phyloP scores from a whole-genome alignment of 2,888 invertebrate genomes.

The Campoplex nolae region DNA sequence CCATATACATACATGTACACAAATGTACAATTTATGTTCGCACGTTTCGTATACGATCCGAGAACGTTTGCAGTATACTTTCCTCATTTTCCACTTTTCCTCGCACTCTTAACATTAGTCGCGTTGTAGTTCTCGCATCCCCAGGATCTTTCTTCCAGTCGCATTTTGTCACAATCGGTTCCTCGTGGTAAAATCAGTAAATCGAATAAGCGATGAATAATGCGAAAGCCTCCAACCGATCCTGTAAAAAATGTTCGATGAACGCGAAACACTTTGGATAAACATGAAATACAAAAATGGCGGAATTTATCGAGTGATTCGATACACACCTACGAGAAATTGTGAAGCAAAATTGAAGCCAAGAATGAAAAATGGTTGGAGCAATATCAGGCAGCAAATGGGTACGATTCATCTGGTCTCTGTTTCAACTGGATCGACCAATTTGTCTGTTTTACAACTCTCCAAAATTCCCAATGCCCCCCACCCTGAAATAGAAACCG shows the following conservation, averaged over 20 bases:
- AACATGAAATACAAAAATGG: constrained; percentile 11
- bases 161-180: constrained; percentile 65
- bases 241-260: not conserved
- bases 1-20: not conserved
- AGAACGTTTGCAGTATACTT: constrained; percentile 54
- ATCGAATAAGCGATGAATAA: constrained; percentile 83
- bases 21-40: constrained; percentile 76
- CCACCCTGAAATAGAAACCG: too few relatives aligned
- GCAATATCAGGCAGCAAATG: not conserved
- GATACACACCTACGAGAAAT: not conserved
- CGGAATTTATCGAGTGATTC: not conserved
- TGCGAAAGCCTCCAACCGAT: constrained; percentile 70
- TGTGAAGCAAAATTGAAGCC: constrained; percentile 20
- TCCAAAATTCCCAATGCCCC: too few relatives aligned
- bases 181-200: constrained; percentile 78
- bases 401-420: too few relatives aligned
- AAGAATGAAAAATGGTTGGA: constrained; percentile 34
- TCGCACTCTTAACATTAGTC: not conserved
- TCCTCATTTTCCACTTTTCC: constrained; percentile 39
- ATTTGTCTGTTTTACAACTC: too few relatives aligned
- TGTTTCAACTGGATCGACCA: too few relatives aligned
- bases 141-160: not conserved
- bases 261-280: constrained; percentile 36
- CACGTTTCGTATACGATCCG: constrained; percentile 70
- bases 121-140: not conserved